Conservation (phyloP, 2,888 invertebrate genomes). For the Chrysodeixis includens region DNA sequence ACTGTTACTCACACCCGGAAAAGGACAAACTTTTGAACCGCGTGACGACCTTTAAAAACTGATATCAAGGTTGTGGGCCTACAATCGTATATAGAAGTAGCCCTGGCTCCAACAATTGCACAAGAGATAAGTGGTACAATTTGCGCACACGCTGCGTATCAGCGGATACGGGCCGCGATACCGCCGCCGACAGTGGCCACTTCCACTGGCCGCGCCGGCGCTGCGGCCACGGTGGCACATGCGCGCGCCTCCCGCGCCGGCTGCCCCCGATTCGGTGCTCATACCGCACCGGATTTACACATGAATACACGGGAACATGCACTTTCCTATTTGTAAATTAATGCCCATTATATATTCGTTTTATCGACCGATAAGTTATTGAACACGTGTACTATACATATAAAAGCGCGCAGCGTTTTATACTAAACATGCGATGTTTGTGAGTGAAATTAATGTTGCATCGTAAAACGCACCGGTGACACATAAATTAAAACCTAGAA, state of each 20-base stretch:
- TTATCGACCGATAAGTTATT: slow-evolving; percentile 20
- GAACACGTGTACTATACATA: slow-evolving; percentile 1
- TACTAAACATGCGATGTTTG: not conserved
- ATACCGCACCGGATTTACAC: slow-evolving; percentile 73
- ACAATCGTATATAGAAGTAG: slow-evolving; percentile 35
- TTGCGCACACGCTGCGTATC: slow-evolving; percentile 52
- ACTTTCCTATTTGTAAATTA: slow-evolving; percentile 54
- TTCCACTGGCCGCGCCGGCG: slow-evolving; percentile 35
- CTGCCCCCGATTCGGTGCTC: slow-evolving; percentile 72
- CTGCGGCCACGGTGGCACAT: slow-evolving; percentile 43
- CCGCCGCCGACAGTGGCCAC: slow-evolving; percentile 18
- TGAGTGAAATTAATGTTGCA: not conserved
- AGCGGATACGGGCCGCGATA: slow-evolving; percentile 58
- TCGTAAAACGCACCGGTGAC: not conserved
- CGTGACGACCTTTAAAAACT: slow-evolving; percentile 34
- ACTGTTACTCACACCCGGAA: slow-evolving; percentile 15
- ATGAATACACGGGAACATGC: slow-evolving; percentile 68
- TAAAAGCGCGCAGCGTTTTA: not conserved
- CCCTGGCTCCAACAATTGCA: slow-evolving; percentile 42
- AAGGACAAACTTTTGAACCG: slow-evolving; percentile 10
- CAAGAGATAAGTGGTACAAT: slow-evolving; percentile 56
- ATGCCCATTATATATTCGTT: slow-evolving; percentile 33
- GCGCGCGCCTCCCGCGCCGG: slow-evolving; percentile 46
- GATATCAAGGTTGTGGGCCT: slow-evolving; percentile 45
- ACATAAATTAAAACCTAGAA: not conserved